Percentiles rank a stretch among this genome's conserved stretches.
Evolutionary conservation across 2,888 invertebrate genomes (phyloP).

Genomic region (Steinernema hermaphroditum): DNA sequence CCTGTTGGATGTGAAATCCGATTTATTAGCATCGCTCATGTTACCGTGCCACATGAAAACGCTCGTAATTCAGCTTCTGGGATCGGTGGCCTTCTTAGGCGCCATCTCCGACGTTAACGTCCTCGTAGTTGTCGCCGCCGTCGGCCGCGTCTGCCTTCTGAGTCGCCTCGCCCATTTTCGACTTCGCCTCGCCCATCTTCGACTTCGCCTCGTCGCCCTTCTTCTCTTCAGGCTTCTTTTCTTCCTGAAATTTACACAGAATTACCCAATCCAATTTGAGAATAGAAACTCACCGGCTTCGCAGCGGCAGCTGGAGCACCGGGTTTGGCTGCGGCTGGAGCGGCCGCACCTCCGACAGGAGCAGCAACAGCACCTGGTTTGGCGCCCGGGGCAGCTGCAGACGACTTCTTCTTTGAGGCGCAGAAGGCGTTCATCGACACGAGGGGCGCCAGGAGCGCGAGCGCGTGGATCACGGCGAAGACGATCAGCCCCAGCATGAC

Average conservation of each 20-base stretch:
- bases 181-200: neutral
- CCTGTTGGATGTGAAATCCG: too few species aligned
- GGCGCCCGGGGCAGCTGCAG: neutral
- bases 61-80: too few species aligned
- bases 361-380: neutral
- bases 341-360: neutral
- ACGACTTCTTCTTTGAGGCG: neutral
- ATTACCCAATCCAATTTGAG: neutral
- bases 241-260: neutral
- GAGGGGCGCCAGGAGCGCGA: neutral
- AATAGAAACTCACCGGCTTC: neutral
- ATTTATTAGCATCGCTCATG: too few species aligned
- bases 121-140: constrained; percentile 1
- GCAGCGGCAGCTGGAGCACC: neutral
- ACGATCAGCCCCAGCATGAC: neutral
- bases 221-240: neutral
- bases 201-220: neutral
- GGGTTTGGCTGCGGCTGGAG: neutral
- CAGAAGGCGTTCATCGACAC: neutral
- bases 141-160: neutral
- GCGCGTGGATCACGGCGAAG: neutral
- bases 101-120: neutral
- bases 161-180: neutral
- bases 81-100: neutral
- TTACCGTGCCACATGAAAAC: too few species aligned